Evolutionary conservation across 2,888 invertebrate genomes (phyloP), one percentile per base, ranked within the genome.

Genomic region (Rapana venosa): DNA sequence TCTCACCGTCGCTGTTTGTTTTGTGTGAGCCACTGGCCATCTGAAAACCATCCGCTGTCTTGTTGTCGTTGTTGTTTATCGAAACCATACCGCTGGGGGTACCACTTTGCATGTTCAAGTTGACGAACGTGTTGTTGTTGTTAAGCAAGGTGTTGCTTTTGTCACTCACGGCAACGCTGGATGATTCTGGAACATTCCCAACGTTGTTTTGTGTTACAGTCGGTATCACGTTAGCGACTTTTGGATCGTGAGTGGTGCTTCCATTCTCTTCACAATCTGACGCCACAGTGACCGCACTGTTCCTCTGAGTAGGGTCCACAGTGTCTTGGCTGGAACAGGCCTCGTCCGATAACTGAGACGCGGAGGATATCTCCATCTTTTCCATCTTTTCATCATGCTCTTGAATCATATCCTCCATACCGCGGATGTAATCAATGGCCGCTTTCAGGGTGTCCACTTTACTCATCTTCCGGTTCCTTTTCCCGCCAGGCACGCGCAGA

Each of bases 391-490:
- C 81, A 61, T 90, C 88, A 20, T 90, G 79, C 32, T 88, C 85
- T n/a, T 36, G 77, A 1, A 88, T 74, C 86, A 87, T 20, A 58
- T 81, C 58, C 88, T 86, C 88, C 87, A 96, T 92, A 58, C 94
- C 92, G 90, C 93, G 94, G 90, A 96, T 96, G 90, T 96, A 96
- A 91, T 95, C 94, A 20, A 95, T 95, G 0, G 96, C 95, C 13
- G 94, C 93, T 86, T 94, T 92, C 66, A 96, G 92, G 2, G 95
- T 96, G 87, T 96, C 95, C 22, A 96, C 96, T 92, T 96, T 96
- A 88, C 95, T 95, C 93, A 96, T 93, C 92, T 96, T 95, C 92
- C 95, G 95, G 90, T 95, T 94, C 79, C 94, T 94, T 90, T 93
- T 93, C 22, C 94, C 94, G 47, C 91, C 92, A 0, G 96, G 96